These are phyloP conservation scores for Cephalotes varians DNA, from an alignment of 2,888 invertebrate species.

Conservation along the genomic window DNA sequence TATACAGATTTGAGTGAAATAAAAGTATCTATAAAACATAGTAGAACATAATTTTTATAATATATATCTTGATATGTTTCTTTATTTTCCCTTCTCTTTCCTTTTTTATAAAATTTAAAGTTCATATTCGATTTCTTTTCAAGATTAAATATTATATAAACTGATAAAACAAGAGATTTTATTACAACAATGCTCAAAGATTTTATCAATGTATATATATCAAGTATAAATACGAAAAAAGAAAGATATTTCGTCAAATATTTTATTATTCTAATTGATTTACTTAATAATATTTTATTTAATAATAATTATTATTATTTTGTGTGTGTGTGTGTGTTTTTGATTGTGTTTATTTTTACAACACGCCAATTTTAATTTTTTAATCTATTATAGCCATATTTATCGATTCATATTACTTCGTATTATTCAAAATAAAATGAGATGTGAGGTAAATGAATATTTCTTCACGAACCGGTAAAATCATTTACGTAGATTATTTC, in stretches of 20 bases:
- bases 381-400: not conserved
- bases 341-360: not conserved
- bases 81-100: not conserved
- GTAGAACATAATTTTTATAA: not conserved
- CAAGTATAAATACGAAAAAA: not conserved
- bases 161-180: not conserved
- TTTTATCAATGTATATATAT: not conserved
- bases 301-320: too few relatives aligned
- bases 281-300: not conserved
- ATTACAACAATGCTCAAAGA: not conserved
- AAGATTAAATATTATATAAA: not conserved
- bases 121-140: not conserved
- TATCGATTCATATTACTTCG: not conserved
- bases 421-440: not conserved
- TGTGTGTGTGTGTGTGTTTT: too few relatives aligned
- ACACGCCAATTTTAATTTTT: not conserved
- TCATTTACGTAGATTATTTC: not conserved
- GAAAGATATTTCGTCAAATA: not conserved
- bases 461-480: not conserved
- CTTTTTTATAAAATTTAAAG: not conserved
- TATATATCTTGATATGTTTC: not conserved
- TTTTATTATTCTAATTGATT: not conserved
- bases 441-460: constrained; percentile 6
- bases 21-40: not conserved
- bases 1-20: not conserved